These are phyloP conservation scores for Enteromius fasciolatus DNA, from an alignment of 2,797 vertebrate genomes.

Conservation along the genomic window DNA sequence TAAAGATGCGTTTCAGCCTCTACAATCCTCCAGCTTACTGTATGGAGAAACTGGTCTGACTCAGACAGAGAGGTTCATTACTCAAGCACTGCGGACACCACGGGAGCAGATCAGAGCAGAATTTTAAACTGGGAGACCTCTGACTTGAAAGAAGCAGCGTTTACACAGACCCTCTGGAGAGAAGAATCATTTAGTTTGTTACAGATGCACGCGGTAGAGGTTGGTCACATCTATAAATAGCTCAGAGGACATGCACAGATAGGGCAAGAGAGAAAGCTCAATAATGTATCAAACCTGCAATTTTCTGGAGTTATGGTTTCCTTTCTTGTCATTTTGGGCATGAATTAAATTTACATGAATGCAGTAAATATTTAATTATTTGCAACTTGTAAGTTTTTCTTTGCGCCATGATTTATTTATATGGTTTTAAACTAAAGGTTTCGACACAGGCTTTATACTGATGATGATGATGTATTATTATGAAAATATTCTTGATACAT, in stretches of 20 bases:
- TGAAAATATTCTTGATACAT: neutral
- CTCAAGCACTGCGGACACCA: constrained; percentile 56
- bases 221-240: constrained; percentile 56
- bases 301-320: constrained; percentile 8
- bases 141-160: constrained; percentile 54
- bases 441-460: neutral
- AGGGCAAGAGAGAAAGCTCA: constrained; percentile 2
- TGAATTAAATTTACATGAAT: neutral
- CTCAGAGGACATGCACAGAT: constrained; percentile 19
- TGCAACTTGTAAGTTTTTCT: neutral
- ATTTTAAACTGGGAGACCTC: constrained; percentile 60
- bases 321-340: neutral
- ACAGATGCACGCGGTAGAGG: constrained; percentile 46
- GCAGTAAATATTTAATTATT: neutral
- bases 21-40: constrained; percentile 13
- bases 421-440: neutral
- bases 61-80: constrained; percentile 63
- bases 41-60: constrained; percentile 44
- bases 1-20: constrained; percentile 44
- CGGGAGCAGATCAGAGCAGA: constrained; percentile 58
- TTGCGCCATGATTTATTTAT: neutral
- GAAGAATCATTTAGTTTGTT: constrained; percentile 56
- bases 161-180: constrained; percentile 58
- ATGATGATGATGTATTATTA: neutral
- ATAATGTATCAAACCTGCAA: neutral